Base-by-base conservation (phyloP, 1,140 invertebrate genomes). In the Stegodyphus mimosarum region DNA sequence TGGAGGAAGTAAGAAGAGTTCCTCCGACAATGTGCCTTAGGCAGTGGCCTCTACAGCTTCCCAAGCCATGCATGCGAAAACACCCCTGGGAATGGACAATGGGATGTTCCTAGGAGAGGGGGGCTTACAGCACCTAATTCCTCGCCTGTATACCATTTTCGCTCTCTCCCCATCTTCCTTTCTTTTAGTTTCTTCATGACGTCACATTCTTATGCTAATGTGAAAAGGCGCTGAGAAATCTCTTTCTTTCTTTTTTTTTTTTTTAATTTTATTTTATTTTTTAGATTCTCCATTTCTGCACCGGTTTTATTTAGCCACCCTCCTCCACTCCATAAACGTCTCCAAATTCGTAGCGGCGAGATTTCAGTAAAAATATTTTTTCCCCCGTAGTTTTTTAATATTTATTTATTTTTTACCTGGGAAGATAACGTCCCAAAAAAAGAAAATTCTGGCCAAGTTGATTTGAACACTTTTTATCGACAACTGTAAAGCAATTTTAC, bases 121-220 rank as follows among this genome's bases (percentile, higher is more conserved):
- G 81, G 81, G 81, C 69, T 73, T 84, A 75, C 64, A 72, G 49
- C 71, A 84, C 63, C 81, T 84, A 84, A 84, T 84, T 84, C 81
- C 64, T 76, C 66, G 51, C 63, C 81, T 49, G 78, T 48, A 67
- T 13, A 17, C 78, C 71, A 51, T 51, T 63, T 67, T 67, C 64
- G 13, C 64, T 33, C 64, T 18, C 64, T 67, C 15, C 7, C 64
- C 6, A 60, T 9, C 17, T 67, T 18, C n/a, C n/a, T 15, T 18
- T 17, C 17, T 67, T 67, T 67, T 67, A 60, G 55, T 70, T 74
- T 33, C 48, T 53, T 63, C 51, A 55, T 76, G 81, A 75, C 81
- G 81, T 84, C 72, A 84, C 73, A 84, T 76, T 84, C 73, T 74
- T 84, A 84, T 84, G 81, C 81, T 84, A 84, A 84, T 84, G 73